Base-by-base conservation (phyloP, 2,113 vertebrate genomes). In the Marcusenius ussheri region DNA sequence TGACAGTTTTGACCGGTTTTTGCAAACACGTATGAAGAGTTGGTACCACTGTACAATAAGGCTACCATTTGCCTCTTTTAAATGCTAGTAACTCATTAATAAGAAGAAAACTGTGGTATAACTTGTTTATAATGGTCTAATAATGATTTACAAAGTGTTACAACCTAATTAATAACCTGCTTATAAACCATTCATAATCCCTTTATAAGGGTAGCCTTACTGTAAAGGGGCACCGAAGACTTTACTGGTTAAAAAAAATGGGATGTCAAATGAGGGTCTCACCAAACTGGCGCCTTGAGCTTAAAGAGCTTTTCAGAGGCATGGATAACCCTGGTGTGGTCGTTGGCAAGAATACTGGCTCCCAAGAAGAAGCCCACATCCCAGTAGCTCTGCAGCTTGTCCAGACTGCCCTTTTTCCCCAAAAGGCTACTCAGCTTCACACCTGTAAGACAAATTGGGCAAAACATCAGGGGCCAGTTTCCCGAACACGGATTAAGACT, bases 341-440 rank as follows among this genome's bases (percentile, higher is more conserved):
- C 98, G 83, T 97, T 98, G 92, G 98, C 98, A 93, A 99, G 93
- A 90, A 99, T 96, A 94, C 98, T 98, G 92, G 98, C 98, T 0
- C 98, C 98, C 91, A 99, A 94, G 93, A 99, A 99, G 95, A 98
- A 98, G 88, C 98, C 98, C 83, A 99, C 98, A 93, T 99, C 98
- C 98, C 98, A 99, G 95, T 99, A 99, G 93, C 98, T 99, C 95
- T 98, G 98, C 84, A 99, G 96, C 91, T 99, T 99, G 94, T 99
- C 98, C 95, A 99, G 93, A 91, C 97, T 99, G 91, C 98, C 98
- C 88, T 98, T 99, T 93, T 98, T 99, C 88, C 98, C 98, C 92
- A 99, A 93, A 39, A 99, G 97, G 92, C 98, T 99, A 94, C 98
- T 99, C 92, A 99, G 95, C 94, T 99, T 99, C 93, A 99, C 98